Base-by-base conservation (phyloP, 2,797 vertebrate genomes). In the Thamnophis elegans region DNA sequence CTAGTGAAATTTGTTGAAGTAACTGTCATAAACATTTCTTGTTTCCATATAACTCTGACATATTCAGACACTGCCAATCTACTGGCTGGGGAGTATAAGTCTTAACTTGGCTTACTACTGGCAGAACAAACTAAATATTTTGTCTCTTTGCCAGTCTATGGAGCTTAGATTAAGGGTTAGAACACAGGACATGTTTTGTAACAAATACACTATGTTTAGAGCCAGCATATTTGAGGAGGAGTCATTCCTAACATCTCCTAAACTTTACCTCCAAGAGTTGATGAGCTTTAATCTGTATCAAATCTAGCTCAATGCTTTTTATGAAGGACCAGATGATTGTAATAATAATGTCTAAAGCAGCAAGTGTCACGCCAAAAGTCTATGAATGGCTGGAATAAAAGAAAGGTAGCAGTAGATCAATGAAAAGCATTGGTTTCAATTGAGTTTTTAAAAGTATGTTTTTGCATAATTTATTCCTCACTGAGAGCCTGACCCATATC, bases 341-440 rank as follows among this genome's bases (percentile, higher is more conserved):
- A 32, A 92, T 92, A 85, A 95, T 65, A 65, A 13, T 96, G 91
- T 94, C 92, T 95, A 94, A 90, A 92, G 22, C 55, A 94, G 18
- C 87, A 89, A n/a, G 78, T 95, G 91, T 32, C 87, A 91, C 51
- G 88, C 26, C 32, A 32, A 94, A 86, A 62, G 58, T 94, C 73
- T 47, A 90, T 95, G 92, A 90, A 32, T 60, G 91, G 47, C 11
- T 68, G 92, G 92, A 92, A 28, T 14, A 47, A 59, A 82, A 91
- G 54, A 25, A 32, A 55, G 9, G 94, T 54, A n/a, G 73, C 89
- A 92, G 59, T 42, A 90, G 53, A 60, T 94, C 87, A 18, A 0
- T 94, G 93, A 92, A 82, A 93, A 90, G 58, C 95, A 73, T 85
- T 87, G 92, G 55, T 60, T 93, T 94, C 94, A 92, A 85, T 94